phyloP scores from a whole-genome alignment of 1,140 invertebrate species.

The Holcopasites calliopsidis region DNA sequence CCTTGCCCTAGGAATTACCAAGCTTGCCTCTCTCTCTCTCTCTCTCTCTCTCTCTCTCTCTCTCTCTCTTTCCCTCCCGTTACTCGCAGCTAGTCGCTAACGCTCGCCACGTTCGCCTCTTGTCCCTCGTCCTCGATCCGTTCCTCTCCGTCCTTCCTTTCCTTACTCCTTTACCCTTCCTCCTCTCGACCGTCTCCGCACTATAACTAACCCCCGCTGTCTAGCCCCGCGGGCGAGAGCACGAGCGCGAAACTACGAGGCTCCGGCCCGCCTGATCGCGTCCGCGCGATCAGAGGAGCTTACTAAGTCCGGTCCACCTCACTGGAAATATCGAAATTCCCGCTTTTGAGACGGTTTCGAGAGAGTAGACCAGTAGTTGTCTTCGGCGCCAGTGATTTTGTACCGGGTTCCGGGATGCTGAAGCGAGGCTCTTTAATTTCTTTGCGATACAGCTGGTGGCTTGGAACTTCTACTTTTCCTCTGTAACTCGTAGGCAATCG shows the following conservation, averaged over 20 bases:
- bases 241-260: conserved; percentile 61
- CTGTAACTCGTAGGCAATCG: background rate
- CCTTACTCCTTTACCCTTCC: conserved; percentile 18
- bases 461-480: background rate
- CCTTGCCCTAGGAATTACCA: conserved; percentile 65
- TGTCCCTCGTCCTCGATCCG: conserved; percentile 12
- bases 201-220: conserved; percentile 13
- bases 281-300: conserved; percentile 58
- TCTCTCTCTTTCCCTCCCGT: conserved; percentile 45
- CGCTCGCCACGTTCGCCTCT: background rate
- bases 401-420: background rate
- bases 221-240: conserved; percentile 55
- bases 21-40: conserved; percentile 31
- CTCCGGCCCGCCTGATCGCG: conserved; percentile 49
- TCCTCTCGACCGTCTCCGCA: conserved; percentile 36
- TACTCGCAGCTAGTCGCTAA: no score
- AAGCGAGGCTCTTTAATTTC: conserved; percentile 32
- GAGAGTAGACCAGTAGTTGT: background rate
- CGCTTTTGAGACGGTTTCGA: conserved; percentile 30
- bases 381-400: conserved; percentile 1
- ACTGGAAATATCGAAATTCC: conserved; percentile 54
- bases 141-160: conserved; percentile 4
- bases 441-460: conserved; percentile 10
- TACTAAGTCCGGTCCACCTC: conserved; percentile 20
- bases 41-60: conserved; percentile 22